Percentiles rank a stretch among this genome's conserved stretches.
phyloP scores from a whole-genome alignment of 2,113 vertebrate species.

The Brienomyrus longianalis region DNA sequence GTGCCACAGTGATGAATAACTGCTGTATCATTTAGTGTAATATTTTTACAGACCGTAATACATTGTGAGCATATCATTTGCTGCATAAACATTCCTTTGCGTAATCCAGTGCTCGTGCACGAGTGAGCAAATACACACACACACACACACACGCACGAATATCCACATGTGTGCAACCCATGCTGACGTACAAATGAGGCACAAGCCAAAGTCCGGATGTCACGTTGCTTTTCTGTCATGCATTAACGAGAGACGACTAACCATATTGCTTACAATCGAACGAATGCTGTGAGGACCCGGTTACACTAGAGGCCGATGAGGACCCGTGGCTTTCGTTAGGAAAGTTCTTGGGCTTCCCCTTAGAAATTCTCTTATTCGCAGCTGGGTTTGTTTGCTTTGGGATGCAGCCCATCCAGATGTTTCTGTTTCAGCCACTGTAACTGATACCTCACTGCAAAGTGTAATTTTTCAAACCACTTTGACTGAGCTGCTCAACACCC shows the following conservation, averaged over 20 bases:
- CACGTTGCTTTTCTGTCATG: constrained; percentile 16
- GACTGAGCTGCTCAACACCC: constrained; percentile 53
- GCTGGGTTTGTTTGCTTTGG: constrained; percentile 59
- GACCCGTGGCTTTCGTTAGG: constrained; percentile 49
- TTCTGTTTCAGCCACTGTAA: constrained; percentile 67
- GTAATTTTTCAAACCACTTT: constrained; percentile 56
- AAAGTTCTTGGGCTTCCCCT: constrained; percentile 48
- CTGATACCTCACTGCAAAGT: constrained; percentile 57
- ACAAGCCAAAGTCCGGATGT: constrained; percentile 24
- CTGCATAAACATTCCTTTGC: background rate
- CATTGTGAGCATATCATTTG: background rate
- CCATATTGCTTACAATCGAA: constrained; percentile 13
- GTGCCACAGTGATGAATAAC: background rate
- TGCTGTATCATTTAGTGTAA: background rate
- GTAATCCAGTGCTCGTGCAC: background rate
- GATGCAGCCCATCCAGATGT: constrained; percentile 64
- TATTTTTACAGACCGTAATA: background rate
- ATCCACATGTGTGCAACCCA: background rate
- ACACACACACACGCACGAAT: background rate
- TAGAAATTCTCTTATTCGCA: constrained; percentile 41
- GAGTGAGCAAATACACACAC: background rate
- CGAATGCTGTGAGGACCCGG: constrained; percentile 25
- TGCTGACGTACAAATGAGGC: background rate
- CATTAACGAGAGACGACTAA: constrained; percentile 23
- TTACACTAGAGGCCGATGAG: constrained; percentile 35